These are phyloP conservation scores for Rhopalosiphum maidis DNA, from an alignment of 1,140 invertebrate genomes.

Conservation along the genomic window DNA sequence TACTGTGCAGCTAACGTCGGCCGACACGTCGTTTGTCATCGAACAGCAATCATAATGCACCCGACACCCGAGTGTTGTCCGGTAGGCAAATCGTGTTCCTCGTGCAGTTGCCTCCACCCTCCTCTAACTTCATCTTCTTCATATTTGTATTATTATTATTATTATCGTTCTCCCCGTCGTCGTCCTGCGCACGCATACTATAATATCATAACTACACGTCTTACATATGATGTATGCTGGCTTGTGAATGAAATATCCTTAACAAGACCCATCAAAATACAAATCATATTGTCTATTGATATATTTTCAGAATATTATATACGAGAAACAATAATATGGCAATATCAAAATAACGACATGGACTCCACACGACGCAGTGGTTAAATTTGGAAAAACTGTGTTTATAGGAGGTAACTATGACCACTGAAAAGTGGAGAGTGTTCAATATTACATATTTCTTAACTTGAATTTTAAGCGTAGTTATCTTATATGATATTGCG, in stretches of 20 bases:
- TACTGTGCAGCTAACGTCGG: conserved; percentile 32
- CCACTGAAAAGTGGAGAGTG: not conserved
- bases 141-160: not conserved
- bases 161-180: not conserved
- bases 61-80: not conserved
- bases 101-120: too few relatives aligned
- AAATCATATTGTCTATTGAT: not conserved
- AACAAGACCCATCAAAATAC: not conserved
- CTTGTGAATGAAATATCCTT: not conserved
- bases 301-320: not conserved
- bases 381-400: not conserved
- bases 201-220: not conserved
- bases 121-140: not conserved
- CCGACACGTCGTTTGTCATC: conserved; percentile 54
- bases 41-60: conserved; percentile 25
- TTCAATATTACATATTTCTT: too few relatives aligned
- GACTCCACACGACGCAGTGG: not conserved
- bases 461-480: too few relatives aligned
- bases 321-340: too few relatives aligned
- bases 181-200: not conserved
- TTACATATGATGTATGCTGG: not conserved
- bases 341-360: not conserved
- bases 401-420: not conserved
- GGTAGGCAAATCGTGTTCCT: conserved; percentile 32
- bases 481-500: too few relatives aligned